phyloP scores from a whole-genome alignment of 1,140 invertebrate genomes.

The Aphelinus atriplicis region DNA sequence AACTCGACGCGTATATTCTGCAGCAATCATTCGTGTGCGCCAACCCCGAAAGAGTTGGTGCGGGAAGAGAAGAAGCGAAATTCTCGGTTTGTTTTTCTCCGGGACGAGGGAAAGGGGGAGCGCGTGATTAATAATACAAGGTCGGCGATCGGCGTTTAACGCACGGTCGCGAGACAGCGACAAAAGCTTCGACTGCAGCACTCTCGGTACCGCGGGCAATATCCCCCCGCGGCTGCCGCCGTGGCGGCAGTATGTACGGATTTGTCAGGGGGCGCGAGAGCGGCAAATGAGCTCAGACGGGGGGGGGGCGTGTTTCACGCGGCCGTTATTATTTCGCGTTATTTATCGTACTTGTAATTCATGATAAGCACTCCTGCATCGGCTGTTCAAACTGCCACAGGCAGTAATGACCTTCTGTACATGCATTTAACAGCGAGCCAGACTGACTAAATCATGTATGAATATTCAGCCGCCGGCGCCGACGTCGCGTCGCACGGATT shows the following conservation, averaged over 20 bases:
- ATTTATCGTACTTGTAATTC: constrained; percentile 38
- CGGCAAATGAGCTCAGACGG: constrained; percentile 11
- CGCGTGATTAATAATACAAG: too few species aligned
- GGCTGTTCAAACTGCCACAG: background rate
- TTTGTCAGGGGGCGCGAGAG: constrained; percentile 17
- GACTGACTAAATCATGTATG: constrained; percentile 7
- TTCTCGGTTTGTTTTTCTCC: too few species aligned
- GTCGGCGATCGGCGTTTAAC: too few species aligned
- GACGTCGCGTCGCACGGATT: background rate
- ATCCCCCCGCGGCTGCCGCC: too few species aligned
- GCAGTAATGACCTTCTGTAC: constrained; percentile 6
- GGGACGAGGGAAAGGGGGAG: too few species aligned
- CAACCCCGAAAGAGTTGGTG: too few species aligned
- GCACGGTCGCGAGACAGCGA: too few species aligned
- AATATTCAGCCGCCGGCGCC: constrained; percentile 17
- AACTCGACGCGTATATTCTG: too few species aligned
- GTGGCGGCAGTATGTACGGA: constrained; percentile 5
- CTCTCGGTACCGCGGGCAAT: too few species aligned
- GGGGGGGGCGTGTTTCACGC: background rate
- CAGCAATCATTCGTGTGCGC: too few species aligned
- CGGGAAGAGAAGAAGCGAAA: too few species aligned
- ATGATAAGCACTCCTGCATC: constrained; percentile 35
- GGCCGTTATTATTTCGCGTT: constrained; percentile 19
- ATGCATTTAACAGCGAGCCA: background rate
- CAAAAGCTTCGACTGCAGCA: too few species aligned